phyloP scores from a whole-genome alignment of 1,140 invertebrate genomes.

The Heliconius hermathena region DNA sequence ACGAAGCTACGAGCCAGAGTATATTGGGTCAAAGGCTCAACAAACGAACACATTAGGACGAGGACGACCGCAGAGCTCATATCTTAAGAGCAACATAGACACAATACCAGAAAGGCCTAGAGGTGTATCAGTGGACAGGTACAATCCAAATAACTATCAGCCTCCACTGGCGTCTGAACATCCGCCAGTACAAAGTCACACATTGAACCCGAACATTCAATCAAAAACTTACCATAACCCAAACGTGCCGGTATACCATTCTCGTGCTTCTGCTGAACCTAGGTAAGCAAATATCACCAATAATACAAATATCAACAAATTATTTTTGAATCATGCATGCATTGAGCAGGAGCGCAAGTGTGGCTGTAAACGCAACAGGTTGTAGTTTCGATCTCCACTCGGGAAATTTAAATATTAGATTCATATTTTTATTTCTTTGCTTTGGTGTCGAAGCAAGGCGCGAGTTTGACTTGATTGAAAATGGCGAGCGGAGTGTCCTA shows the following conservation, averaged over 20 bases:
- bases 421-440: not conserved
- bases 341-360: not conserved
- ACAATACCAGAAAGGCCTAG: constrained; percentile 60
- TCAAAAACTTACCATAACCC: constrained; percentile 70
- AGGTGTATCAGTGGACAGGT: constrained; percentile 75
- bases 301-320: not conserved
- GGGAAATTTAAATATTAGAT: not conserved
- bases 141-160: constrained; percentile 71
- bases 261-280: constrained; percentile 73
- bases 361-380: not conserved
- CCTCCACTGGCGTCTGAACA: constrained; percentile 67
- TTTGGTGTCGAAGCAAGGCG: not conserved
- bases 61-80: constrained; percentile 66
- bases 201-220: constrained; percentile 58
- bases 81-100: constrained; percentile 53
- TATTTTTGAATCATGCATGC: no score
- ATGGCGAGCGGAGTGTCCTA: not conserved
- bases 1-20: constrained; percentile 75
- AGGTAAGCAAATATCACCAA: constrained; percentile 56
- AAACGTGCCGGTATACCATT: constrained; percentile 70
- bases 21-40: constrained; percentile 69
- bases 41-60: constrained; percentile 69
- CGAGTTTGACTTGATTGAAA: not conserved
- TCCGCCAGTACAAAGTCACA: constrained; percentile 67
- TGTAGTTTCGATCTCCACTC: not conserved